Evolutionary conservation across 2,888 invertebrate genomes (phyloP), one percentile per base, ranked within the genome.

Genomic region (Camponotus fellah): DNA sequence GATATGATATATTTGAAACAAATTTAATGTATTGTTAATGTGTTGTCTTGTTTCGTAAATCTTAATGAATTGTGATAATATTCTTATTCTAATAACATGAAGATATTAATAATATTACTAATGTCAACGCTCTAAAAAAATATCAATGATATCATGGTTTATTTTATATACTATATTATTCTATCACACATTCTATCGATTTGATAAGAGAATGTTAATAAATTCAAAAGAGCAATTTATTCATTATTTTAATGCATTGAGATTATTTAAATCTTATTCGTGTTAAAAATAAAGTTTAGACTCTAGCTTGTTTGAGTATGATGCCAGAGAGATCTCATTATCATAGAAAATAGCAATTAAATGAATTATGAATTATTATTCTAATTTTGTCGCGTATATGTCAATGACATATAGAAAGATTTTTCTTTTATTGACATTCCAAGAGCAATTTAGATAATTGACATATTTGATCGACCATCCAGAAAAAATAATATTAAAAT

Each of bases 331-430:
- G 58, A 6, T 0, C 34, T 34, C 69, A 62, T 77, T 69, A 64
- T 71, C 68, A 56, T 66, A 62, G 56, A 53, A 83, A 64, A 83
- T 83, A 83, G 26, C 56, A 60, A 49, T 62, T 62, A 37, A 58
- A 58, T 5, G 43, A 21, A 60, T 79, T 69, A 79, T 58, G 34
- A 69, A 79, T 26, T 26, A 26, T 2, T 60, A 43, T 32, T 79
- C 58, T 26, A 71, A 71, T 79, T 71, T 58, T 10, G 6, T 17
- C 17, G 34, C 71, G 58, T 46, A 32, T 58, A 17, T 46, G 21
- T 3, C 26, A 21, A 34, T 46, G 14, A 46, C 9, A 14, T 0
- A 46, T 0, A 46, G 10, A 60, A 46, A 71, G 34, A 62, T 37
- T 21, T 37, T 17, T 21, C 43, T 58, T 21, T 0, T 4, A 6